Percentiles rank a stretch among this genome's conserved stretches.
phyloP scores from a whole-genome alignment of 2,888 invertebrate species.

The Cataglyphis altisquamis region DNA sequence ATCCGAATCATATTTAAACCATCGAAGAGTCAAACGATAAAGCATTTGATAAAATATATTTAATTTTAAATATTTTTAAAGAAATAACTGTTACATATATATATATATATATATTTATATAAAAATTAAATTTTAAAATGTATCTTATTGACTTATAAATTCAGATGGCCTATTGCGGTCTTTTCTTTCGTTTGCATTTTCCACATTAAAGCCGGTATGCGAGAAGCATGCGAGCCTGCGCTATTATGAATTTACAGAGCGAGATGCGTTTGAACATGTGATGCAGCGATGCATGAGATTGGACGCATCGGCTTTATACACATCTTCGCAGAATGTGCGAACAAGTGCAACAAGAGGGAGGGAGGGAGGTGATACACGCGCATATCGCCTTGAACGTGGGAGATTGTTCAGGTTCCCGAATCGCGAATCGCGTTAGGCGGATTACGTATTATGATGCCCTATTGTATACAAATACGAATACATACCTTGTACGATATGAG shows the following conservation, averaged over 20 bases:
- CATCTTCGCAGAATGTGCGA: slow-evolving; percentile 61
- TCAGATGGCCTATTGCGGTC: not conserved
- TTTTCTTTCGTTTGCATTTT: not conserved
- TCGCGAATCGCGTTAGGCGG: slow-evolving; percentile 81
- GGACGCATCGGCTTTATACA: slow-evolving; percentile 63
- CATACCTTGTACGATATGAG: slow-evolving; percentile 74
- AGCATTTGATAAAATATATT: no score
- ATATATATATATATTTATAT: no score
- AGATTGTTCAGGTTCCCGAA: slow-evolving; percentile 78
- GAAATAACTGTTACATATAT: no score
- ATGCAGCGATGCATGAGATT: slow-evolving; percentile 68
- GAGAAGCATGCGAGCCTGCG: slow-evolving; percentile 51
- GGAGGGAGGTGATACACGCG: slow-evolving; percentile 48
- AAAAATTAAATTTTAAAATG: no score
- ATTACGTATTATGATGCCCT: slow-evolving; percentile 85
- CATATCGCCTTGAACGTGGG: slow-evolving; percentile 77
- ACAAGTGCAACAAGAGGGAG: slow-evolving; percentile 64
- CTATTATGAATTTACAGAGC: slow-evolving; percentile 64
- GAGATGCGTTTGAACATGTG: slow-evolving; percentile 76
- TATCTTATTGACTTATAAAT: not conserved
- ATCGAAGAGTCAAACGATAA: no score
- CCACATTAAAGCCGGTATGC: slow-evolving; percentile 20
- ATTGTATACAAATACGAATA: slow-evolving; percentile 85
- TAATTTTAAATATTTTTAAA: no score
- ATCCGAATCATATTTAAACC: no score